phyloP scores from a whole-genome alignment of 2,113 vertebrate genomes.

The Pseudolaguvia tuberculata region DNA sequence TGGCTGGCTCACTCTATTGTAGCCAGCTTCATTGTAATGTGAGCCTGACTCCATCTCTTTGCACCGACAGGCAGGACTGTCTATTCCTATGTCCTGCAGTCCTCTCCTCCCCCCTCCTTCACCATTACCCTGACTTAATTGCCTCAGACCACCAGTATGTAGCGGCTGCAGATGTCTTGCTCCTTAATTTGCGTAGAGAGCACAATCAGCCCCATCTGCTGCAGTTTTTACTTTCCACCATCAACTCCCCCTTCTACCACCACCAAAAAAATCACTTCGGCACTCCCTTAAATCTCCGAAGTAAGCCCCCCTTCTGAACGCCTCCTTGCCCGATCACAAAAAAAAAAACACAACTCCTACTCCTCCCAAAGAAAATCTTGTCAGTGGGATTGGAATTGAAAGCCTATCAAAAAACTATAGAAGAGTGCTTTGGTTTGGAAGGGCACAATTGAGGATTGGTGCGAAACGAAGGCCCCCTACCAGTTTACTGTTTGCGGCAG shows the following conservation, averaged over 20 bases:
- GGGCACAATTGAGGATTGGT: slow-evolving; percentile 77
- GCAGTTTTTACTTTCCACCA: slow-evolving; percentile 81
- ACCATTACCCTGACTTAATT: slow-evolving; percentile 82
- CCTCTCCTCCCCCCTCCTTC: slow-evolving; percentile 31
- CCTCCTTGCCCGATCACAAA: slow-evolving; percentile 58
- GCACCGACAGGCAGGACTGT: slow-evolving; percentile 82
- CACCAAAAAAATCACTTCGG: slow-evolving; percentile 62
- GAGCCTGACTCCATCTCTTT: slow-evolving; percentile 82
- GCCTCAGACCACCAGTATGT: slow-evolving; percentile 88
- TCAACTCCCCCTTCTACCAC: slow-evolving; percentile 57
- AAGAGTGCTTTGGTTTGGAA: slow-evolving; percentile 91
- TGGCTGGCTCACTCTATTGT: slow-evolving; percentile 86
- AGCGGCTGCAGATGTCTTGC: slow-evolving; percentile 93
- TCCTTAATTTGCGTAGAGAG: slow-evolving; percentile 94
- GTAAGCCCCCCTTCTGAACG: slow-evolving; percentile 67
- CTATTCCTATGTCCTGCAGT: slow-evolving; percentile 65
- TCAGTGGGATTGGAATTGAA: slow-evolving; percentile 92
- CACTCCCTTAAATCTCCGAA: slow-evolving; percentile 62
- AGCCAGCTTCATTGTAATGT: slow-evolving; percentile 91
- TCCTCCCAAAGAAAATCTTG: slow-evolving; percentile 65
- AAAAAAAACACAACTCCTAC: slow-evolving; percentile 55
- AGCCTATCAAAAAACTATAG: slow-evolving; percentile 99
- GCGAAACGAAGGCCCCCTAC: slow-evolving; percentile 84
- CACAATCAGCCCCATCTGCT: slow-evolving; percentile 99
- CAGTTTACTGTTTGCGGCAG: slow-evolving; percentile 68